Percentiles rank a stretch among this genome's conserved stretches.
Evolutionary conservation across 2,888 invertebrate genomes (phyloP).

Genomic region (Ophraella communa): DNA sequence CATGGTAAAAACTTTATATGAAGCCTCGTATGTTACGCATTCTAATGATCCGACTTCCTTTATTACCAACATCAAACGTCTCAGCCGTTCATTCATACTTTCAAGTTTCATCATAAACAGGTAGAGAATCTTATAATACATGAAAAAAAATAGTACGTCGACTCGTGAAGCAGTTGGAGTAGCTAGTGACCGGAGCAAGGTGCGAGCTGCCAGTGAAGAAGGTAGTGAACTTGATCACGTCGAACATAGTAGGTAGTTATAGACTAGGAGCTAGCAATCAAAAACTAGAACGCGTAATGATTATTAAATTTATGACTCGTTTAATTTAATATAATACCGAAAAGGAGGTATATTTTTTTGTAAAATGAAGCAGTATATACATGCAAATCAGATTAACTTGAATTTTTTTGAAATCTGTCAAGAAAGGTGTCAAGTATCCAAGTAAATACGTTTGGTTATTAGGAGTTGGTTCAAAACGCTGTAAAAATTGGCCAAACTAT

Average conservation of each 20-base stretch:
- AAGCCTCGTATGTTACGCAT: not conserved
- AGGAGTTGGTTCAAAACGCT: too few species aligned
- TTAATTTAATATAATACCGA: too few species aligned
- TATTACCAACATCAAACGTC: not conserved
- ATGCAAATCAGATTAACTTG: too few species aligned
- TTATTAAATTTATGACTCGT: too few species aligned
- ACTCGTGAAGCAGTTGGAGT: not conserved
- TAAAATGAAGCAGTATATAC: too few species aligned
- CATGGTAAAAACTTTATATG: not conserved
- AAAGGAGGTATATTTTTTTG: too few species aligned
- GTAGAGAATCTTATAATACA: not conserved
- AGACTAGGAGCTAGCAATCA: not conserved
- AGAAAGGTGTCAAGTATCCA: too few species aligned
- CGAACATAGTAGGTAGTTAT: not conserved
- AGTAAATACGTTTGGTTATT: too few species aligned
- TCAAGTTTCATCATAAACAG: not conserved
- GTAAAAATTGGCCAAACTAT: too few species aligned
- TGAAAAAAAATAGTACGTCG: not conserved
- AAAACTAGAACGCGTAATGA: not conserved
- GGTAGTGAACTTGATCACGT: slow-evolving; percentile 1
- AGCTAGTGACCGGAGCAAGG: slow-evolving; percentile 2
- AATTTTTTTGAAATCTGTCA: too few species aligned
- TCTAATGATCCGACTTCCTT: not conserved
- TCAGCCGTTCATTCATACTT: not conserved
- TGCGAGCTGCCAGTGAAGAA: not conserved